Evolutionary conservation across 2,888 invertebrate species (phyloP).

Genomic region (Andrena camellia): DNA sequence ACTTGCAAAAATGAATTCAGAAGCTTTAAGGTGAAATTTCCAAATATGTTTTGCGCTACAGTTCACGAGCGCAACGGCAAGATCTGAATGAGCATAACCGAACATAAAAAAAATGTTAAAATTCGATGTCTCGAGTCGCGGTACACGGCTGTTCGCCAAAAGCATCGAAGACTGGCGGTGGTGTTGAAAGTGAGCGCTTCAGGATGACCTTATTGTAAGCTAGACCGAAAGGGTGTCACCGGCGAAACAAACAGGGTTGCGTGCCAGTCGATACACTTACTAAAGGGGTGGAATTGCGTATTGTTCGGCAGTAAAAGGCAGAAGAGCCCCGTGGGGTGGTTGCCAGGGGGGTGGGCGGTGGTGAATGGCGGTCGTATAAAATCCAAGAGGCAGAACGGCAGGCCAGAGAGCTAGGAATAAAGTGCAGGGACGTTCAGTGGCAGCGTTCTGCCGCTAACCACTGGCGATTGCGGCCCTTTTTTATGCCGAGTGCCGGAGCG

Average conservation of each 20-base stretch:
- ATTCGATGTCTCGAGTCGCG: no score
- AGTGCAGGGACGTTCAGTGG: conserved; percentile 45
- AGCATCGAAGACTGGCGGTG: no score
- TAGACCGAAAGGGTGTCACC: background rate
- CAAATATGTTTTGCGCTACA: no score
- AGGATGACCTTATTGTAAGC: background rate
- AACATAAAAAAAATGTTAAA: no score
- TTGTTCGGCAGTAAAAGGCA: conserved; percentile 56
- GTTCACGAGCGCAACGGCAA: no score
- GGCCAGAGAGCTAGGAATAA: conserved; percentile 51
- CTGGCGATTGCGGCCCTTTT: conserved; percentile 64
- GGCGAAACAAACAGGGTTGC: conserved; percentile 23
- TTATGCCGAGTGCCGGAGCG: conserved; percentile 40
- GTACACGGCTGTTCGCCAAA: no score
- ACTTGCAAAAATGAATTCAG: no score
- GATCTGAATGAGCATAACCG: no score
- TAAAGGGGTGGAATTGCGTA: conserved; percentile 22
- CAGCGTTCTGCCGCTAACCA: conserved; percentile 62
- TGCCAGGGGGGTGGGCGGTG: conserved; percentile 18
- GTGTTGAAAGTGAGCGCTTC: no score
- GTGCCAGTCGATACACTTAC: conserved; percentile 7
- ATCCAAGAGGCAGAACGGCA: conserved; percentile 38
- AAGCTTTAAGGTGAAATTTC: no score
- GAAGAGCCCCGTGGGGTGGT: conserved; percentile 29
- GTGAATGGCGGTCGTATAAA: conserved; percentile 61